These are phyloP conservation scores for Drosophila pectinifera DNA, from an alignment of 1,140 invertebrate genomes.

Conservation along the genomic window DNA sequence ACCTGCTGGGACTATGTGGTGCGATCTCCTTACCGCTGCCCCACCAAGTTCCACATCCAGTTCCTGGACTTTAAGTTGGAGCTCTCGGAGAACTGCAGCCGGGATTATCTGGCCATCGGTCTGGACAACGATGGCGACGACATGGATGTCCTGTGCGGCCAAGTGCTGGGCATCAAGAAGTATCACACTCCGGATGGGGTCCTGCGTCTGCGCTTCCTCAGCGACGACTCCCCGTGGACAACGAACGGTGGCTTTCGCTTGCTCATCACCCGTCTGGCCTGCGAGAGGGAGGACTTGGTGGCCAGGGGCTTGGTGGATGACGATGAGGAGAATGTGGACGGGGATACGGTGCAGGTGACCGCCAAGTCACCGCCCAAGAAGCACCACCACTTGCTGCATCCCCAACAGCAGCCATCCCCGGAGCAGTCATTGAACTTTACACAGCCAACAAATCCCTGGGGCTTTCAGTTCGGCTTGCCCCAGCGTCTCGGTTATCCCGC, in stretches of 20 bases:
- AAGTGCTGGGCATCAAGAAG: constrained; percentile 84
- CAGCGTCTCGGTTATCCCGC: constrained; percentile 20
- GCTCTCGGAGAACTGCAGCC: constrained; percentile 85
- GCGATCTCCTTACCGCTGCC: constrained; percentile 85
- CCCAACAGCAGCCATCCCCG: constrained; percentile 19
- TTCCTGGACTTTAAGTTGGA: constrained; percentile 86
- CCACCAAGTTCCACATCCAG: constrained; percentile 86
- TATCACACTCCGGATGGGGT: constrained; percentile 85
- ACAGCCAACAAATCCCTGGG: constrained; percentile 25
- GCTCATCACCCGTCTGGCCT: constrained; percentile 85
- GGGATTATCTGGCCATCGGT: constrained; percentile 85
- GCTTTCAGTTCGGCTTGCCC: not conserved
- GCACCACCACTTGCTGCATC: constrained; percentile 50
- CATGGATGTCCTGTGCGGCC: constrained; percentile 85
- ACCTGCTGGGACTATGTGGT: constrained; percentile 86
- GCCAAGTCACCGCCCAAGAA: constrained; percentile 62
- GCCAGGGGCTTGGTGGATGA: constrained; percentile 44
- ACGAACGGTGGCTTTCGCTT: constrained; percentile 86
- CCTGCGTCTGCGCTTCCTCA: constrained; percentile 82
- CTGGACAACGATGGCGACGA: constrained; percentile 75
- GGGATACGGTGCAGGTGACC: constrained; percentile 61
- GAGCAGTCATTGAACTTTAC: constrained; percentile 27
- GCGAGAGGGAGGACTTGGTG: constrained; percentile 66
- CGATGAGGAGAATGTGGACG: constrained; percentile 38
- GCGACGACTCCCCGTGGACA: constrained; percentile 77